Conservation (phyloP, 2,113 vertebrate genomes). For the Rhinoptilus africanus region DNA sequence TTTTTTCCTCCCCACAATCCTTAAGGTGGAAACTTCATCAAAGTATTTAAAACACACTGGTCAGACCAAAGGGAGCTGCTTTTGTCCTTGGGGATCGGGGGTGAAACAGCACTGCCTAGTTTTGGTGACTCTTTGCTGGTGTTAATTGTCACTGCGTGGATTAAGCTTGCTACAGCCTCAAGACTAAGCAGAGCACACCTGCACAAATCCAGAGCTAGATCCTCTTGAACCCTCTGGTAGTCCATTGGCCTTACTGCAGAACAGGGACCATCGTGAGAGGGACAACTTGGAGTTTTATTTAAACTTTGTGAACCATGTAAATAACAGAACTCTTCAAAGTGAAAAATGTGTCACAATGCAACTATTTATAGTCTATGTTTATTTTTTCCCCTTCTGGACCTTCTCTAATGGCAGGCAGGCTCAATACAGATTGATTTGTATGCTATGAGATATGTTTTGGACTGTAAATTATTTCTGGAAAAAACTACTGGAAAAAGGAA, state of each 20-base stretch:
- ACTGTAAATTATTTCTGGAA: slow-evolving; percentile 10
- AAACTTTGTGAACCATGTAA: not conserved
- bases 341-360: not conserved
- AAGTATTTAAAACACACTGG: not conserved
- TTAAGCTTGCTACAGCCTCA: not conserved
- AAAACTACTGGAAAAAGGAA: not conserved
- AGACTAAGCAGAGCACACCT: not conserved
- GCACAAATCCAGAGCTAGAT: not conserved
- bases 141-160: not conserved
- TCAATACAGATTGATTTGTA: slow-evolving; percentile 12
- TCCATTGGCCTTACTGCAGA: not conserved
- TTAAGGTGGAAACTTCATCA: slow-evolving; percentile 86
- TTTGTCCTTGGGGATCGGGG: not conserved
- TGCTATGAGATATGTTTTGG: not conserved
- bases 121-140: not conserved
- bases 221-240: not conserved
- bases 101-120: not conserved
- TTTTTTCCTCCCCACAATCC: slow-evolving; percentile 45
- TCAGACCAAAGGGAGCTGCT: not conserved
- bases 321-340: not conserved
- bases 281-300: not conserved
- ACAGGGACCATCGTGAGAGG: not conserved
- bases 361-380: not conserved
- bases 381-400: not conserved
- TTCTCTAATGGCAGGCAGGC: not conserved